Conservation (phyloP, 2,113 vertebrate genomes). For the Podarcis cretensis region DNA sequence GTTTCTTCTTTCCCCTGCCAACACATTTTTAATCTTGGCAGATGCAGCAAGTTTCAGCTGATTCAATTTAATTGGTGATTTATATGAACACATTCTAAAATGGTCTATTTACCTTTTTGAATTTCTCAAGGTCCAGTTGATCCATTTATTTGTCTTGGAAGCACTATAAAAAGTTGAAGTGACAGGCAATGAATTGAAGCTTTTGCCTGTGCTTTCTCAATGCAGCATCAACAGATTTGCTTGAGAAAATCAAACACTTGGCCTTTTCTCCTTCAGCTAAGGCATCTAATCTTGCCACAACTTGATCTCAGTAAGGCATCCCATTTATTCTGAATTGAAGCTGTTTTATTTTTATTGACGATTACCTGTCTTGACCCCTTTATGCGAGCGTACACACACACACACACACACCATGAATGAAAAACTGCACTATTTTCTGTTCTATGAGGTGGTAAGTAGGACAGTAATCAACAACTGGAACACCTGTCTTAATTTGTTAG, state of each 20-base stretch:
- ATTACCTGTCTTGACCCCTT: not conserved
- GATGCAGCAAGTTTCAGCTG: not conserved
- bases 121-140: not conserved
- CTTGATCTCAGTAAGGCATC: not conserved
- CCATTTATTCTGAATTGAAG: not conserved
- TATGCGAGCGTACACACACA: not conserved
- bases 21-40: conserved; percentile 1
- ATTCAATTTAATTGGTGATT: not conserved
- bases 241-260: not conserved
- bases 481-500: not conserved
- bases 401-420: not conserved
- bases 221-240: not conserved
- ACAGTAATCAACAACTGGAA: not conserved
- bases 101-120: not conserved
- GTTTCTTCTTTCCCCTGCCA: fast-evolving
- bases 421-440: not conserved
- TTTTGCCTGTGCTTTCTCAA: not conserved
- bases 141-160: conserved; percentile 8
- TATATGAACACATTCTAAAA: not conserved
- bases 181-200: not conserved
- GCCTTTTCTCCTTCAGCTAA: not conserved
- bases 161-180: not conserved
- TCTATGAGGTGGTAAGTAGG: not conserved
- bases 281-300: not conserved
- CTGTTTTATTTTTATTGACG: not conserved